Percentiles rank a stretch among this genome's conserved stretches.
Conservation (phyloP, 2,888 invertebrate genomes). For the Yponomeuta cagnagella region DNA sequence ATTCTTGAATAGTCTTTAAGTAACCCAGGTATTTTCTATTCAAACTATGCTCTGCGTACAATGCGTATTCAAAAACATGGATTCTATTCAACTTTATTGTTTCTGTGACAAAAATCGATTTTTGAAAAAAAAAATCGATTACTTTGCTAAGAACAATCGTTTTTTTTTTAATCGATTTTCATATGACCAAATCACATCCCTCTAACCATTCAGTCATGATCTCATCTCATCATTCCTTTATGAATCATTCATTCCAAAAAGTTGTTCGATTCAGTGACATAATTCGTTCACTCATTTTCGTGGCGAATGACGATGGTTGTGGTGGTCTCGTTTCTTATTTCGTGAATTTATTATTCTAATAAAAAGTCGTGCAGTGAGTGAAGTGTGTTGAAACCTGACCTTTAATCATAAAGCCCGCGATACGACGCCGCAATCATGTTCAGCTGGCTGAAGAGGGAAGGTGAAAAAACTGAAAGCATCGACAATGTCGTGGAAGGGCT, state of each 20-base stretch:
- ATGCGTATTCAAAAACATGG: too few species aligned
- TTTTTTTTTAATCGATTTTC: too few species aligned
- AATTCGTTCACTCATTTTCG: slow-evolving; percentile 44
- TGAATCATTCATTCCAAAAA: neutral
- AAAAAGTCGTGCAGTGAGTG: slow-evolving; percentile 52
- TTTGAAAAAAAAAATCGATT: too few species aligned
- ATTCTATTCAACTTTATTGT: too few species aligned
- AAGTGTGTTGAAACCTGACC: slow-evolving; percentile 39
- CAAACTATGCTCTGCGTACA: too few species aligned
- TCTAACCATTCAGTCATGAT: neutral
- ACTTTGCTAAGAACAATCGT: too few species aligned
- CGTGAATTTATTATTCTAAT: slow-evolving; percentile 34
- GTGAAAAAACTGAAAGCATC: slow-evolving; percentile 84
- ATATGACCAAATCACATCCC: too few species aligned
- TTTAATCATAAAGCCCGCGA: slow-evolving; percentile 27
- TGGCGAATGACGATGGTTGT: slow-evolving; percentile 52
- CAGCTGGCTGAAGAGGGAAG: slow-evolving; percentile 88
- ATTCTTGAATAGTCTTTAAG: too few species aligned
- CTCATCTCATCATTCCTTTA: neutral
- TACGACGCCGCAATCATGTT: slow-evolving; percentile 79
- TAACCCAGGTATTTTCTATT: too few species aligned
- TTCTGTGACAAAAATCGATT: too few species aligned
- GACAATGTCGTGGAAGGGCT: slow-evolving; percentile 96
- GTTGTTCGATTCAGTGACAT: slow-evolving; percentile 21
- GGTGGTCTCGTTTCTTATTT: slow-evolving; percentile 47